Base-by-base conservation (phyloP, 2,113 vertebrate genomes). In the Malurus melanocephalus region DNA sequence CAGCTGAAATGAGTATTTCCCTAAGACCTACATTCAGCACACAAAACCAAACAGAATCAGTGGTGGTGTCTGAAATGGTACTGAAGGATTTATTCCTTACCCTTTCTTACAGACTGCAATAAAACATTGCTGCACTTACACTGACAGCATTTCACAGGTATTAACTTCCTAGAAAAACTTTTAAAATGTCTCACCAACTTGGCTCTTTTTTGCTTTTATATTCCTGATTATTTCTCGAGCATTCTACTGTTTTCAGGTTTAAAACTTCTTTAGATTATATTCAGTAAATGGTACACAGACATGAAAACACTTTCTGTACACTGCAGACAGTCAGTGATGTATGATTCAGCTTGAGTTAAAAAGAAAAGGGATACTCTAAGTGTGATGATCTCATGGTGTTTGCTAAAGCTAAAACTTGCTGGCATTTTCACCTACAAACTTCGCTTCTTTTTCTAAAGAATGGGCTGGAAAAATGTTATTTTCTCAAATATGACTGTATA, bases 61-160 rank as follows among this genome's bases (percentile, higher is more conserved):
- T 1, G 30, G 14, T n/a, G 19, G 8, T 1, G 14, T 33, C 28
- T 46, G 27, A 53, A 45, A 75, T 1, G 26, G 18, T 2, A 27
- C 4, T 32, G 46, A 49, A 35, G 38, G 35, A 43, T 46, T 53
- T 10, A 46, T 76, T 43, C 12, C 9, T 23, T 42, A 33, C 1
- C 16, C 26, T 18, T 48, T 35, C 53, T 56, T 27, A 80, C 7
- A 22, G 16, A 23, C 12, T 22, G 12, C 24, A 60, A 28, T 26
- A 42, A 52, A 84, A 78, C 33, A 5, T 5, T 8, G 42, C 28
- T 55, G 48, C 26, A 15, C 33, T 61, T n/a, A 71, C 27, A 66
- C 16, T 45, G 42, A 72, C 26, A 57, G 21, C 10, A 45, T 32
- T 48, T 72, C 33, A 26, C 16, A 56, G 11, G 8, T 3, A 35